Percentiles rank a stretch among this genome's conserved stretches.
These are phyloP conservation scores for Tineola bisselliella DNA, from an alignment of 2,888 invertebrate species.

Conservation along the genomic window DNA sequence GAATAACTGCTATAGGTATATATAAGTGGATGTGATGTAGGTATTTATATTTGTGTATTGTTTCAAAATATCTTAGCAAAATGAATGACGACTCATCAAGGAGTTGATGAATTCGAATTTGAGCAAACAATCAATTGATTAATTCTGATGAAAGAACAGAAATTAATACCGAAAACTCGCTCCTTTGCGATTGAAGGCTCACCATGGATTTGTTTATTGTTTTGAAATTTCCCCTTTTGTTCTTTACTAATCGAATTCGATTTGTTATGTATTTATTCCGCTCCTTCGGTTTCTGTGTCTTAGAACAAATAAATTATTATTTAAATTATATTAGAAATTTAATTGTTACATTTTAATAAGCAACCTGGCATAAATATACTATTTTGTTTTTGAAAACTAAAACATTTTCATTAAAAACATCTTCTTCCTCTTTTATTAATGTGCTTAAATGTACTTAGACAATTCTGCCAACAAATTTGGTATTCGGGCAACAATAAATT, in stretches of 20 bases:
- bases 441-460: no score
- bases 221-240: conserved; percentile 24
- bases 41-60: background rate
- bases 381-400: no score
- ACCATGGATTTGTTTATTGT: conserved; percentile 22
- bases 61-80: background rate
- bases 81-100: conserved; percentile 12
- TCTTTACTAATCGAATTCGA: conserved; percentile 27
- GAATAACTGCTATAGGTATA: background rate
- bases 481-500: no score
- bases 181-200: conserved; percentile 20
- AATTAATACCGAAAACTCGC: conserved; percentile 22
- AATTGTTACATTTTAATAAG: no score
- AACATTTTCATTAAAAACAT: no score
- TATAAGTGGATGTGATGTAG: background rate
- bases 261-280: conserved; percentile 23
- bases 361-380: no score
- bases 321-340: no score
- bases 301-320: background rate
- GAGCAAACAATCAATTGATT: conserved; percentile 30
- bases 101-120: conserved; percentile 8
- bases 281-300: conserved; percentile 13
- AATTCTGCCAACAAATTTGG: no score
- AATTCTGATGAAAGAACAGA: conserved; percentile 28
- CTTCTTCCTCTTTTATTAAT: no score